phyloP scores from a whole-genome alignment of 2,113 vertebrate species.

The Cebus imitator region DNA sequence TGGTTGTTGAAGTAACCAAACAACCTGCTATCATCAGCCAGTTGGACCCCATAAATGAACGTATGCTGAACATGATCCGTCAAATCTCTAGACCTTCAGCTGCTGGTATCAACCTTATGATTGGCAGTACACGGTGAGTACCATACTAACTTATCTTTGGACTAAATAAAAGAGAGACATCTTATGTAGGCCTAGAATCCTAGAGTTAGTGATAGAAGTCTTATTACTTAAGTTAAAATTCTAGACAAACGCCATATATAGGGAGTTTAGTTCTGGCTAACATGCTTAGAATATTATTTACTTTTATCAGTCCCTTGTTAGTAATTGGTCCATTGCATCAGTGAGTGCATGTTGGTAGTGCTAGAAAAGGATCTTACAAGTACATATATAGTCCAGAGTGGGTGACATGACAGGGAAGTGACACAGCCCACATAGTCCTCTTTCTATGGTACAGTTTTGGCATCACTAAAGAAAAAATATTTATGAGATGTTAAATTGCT shows the following conservation, averaged over 20 bases:
- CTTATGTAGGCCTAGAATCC: not conserved
- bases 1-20: slow-evolving; percentile 94
- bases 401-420: not conserved
- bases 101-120: slow-evolving; percentile 88
- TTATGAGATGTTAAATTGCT: not conserved
- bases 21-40: slow-evolving; percentile 89
- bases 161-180: not conserved
- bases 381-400: not conserved
- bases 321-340: rapidly evolving
- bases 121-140: slow-evolving; percentile 84
- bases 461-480: not conserved
- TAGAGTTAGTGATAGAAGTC: not conserved
- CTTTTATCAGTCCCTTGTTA: not conserved
- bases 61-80: slow-evolving; percentile 89
- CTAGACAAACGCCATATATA: not conserved
- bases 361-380: not conserved
- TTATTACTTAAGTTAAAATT: not conserved
- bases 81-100: slow-evolving; percentile 90
- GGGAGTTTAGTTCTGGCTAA: not conserved
- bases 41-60: slow-evolving; percentile 88
- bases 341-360: not conserved
- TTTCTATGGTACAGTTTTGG: not conserved
- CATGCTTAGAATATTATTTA: not conserved
- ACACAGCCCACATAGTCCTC: not conserved
- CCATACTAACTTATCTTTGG: not conserved